These are phyloP conservation scores for Acropora tenuis DNA, from an alignment of 64 coral and sea anemone species.

Conservation along the genomic window DNA sequence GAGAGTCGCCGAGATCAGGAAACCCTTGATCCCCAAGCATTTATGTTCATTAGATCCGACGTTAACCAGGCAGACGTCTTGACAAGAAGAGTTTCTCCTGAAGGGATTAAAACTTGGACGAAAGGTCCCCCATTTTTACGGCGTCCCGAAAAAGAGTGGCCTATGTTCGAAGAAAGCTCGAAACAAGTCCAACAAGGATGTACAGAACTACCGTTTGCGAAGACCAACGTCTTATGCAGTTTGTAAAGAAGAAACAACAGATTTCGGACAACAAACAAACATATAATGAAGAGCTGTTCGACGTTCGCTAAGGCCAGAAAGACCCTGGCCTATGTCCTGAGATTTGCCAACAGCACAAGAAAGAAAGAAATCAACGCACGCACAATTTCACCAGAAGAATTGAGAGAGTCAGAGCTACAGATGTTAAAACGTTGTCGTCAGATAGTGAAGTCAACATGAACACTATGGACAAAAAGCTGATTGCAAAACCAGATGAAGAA, in stretches of 20 bases:
- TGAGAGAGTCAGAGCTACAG: constrained; percentile 33
- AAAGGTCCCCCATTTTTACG: too few relatives aligned
- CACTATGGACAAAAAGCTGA: constrained; percentile 11
- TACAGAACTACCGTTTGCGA: not conserved
- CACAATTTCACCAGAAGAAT: constrained; percentile 35
- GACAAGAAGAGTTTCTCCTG: too few relatives aligned
- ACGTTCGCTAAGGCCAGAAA: constrained; percentile 24
- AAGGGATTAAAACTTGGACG: too few relatives aligned
- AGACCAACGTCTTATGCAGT: not conserved
- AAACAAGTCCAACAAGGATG: not conserved
- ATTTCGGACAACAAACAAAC: not conserved
- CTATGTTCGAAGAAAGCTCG: too few relatives aligned
- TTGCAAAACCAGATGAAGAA: constrained; percentile 13
- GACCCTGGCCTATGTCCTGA: constrained; percentile 49
- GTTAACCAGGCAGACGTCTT: too few relatives aligned
- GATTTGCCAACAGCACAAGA: constrained; percentile 35
- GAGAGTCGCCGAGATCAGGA: constrained; percentile 59
- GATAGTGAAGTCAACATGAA: not conserved
- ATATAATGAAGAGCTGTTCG: constrained; percentile 16
- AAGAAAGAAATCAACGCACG: not conserved
- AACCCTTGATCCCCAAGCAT: constrained; percentile 26
- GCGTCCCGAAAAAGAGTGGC: too few relatives aligned
- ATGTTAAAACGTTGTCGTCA: not conserved
- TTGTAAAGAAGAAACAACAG: not conserved
- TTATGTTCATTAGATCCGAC: constrained; percentile 29